Evolutionary conservation across 2,113 vertebrate species (phyloP).

Genomic region (Pachyramphus minor): DNA sequence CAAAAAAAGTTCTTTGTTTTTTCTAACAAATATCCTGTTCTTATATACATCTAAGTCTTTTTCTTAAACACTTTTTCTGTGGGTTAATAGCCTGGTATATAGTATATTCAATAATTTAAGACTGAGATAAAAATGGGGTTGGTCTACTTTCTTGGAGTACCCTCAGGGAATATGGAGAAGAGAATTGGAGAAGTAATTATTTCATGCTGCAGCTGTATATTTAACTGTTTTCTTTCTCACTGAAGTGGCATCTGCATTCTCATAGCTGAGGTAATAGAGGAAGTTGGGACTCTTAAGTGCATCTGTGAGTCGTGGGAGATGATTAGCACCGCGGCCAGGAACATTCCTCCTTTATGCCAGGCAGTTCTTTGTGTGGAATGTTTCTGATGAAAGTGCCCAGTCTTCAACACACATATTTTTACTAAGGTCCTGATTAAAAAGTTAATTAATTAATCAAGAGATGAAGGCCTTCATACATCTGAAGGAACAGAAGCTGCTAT

Average conservation of each 20-base stretch:
- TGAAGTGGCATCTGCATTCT: not conserved
- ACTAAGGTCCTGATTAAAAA: not conserved
- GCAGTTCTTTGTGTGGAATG: not conserved
- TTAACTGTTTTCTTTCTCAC: slow-evolving; percentile 21
- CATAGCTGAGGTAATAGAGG: slow-evolving; percentile 1
- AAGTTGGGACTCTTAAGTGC: not conserved
- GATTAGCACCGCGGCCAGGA: not conserved
- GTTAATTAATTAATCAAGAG: not conserved
- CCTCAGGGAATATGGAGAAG: slow-evolving; percentile 20
- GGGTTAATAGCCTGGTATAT: slow-evolving; percentile 14
- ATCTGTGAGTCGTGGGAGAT: not conserved
- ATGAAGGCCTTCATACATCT: not conserved
- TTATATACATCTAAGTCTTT: not conserved
- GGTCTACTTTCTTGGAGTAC: slow-evolving; percentile 54
- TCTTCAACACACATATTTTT: not conserved
- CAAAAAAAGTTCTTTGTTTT: not conserved
- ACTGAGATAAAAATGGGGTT: slow-evolving; percentile 47
- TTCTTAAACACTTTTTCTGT: slow-evolving; percentile 40
- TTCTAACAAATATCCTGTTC: not conserved
- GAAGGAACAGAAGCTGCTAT: not conserved
- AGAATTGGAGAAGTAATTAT: slow-evolving; percentile 23
- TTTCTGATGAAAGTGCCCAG: not conserved
- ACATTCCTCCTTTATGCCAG: not conserved
- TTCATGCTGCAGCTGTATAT: slow-evolving; percentile 31
- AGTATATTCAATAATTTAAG: slow-evolving; percentile 66